These are phyloP conservation scores for Drosophila burlai DNA, from an alignment of 1,140 invertebrate species.

Conservation along the genomic window DNA sequence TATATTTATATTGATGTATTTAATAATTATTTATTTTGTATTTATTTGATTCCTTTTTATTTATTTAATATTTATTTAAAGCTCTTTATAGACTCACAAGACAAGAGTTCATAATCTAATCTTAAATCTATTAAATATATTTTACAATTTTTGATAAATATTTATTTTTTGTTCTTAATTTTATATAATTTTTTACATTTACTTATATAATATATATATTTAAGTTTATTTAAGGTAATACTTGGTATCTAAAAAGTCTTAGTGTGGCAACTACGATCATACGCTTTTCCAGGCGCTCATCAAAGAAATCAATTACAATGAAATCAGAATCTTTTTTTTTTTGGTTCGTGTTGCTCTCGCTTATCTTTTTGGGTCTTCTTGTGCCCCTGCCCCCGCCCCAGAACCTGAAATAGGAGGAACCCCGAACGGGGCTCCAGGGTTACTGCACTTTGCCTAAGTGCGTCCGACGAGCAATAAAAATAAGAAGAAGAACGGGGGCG, in stretches of 20 bases:
- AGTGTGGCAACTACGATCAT: background rate
- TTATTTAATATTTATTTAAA: background rate
- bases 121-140: too few relatives aligned
- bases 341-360: conserved; percentile 15
- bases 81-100: too few relatives aligned
- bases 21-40: background rate
- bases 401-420: conserved; percentile 10
- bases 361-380: conserved; percentile 43
- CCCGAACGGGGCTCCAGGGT: conserved; percentile 31
- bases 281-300: conserved; percentile 5
- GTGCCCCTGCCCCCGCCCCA: background rate
- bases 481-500: conserved; percentile 47
- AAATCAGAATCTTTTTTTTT: conserved; percentile 37
- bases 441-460: conserved; percentile 78
- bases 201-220: background rate
- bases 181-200: too few relatives aligned
- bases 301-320: conserved; percentile 51
- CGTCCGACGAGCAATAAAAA: conserved; percentile 74
- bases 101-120: too few relatives aligned
- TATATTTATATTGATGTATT: background rate
- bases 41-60: background rate
- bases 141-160: too few relatives aligned
- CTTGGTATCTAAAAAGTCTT: conserved; percentile 7
- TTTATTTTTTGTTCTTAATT: too few relatives aligned
- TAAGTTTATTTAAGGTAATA: background rate